These are phyloP conservation scores for Neoitamus cyanurus DNA, from an alignment of 2,888 invertebrate species.

Conservation along the genomic window DNA sequence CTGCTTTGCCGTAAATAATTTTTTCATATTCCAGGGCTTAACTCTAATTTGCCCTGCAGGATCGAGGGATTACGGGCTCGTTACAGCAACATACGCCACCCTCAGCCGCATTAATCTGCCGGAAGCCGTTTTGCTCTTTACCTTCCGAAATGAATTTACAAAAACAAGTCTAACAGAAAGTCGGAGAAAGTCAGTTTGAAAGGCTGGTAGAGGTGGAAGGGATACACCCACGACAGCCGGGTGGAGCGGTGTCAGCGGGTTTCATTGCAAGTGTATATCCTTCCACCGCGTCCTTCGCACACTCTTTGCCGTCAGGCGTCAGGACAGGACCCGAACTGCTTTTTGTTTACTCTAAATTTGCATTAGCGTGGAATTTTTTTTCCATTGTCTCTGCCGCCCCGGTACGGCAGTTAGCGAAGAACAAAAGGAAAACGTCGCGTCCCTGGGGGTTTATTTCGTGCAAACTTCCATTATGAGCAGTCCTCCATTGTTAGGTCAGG, in stretches of 20 bases:
- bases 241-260: background rate
- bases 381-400: background rate
- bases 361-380: background rate
- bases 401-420: background rate
- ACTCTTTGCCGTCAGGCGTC: too few relatives aligned
- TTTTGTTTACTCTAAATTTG: conserved; percentile 1
- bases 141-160: background rate
- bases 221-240: background rate
- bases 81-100: background rate
- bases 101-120: background rate
- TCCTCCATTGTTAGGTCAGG: conserved; percentile 13
- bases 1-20: background rate
- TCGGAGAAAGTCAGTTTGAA: background rate
- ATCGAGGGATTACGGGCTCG: background rate
- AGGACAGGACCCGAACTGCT: background rate
- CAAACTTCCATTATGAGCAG: conserved; percentile 9
- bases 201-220: background rate
- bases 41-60: background rate
- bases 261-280: background rate
- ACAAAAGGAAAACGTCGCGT: background rate
- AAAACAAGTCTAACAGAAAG: background rate
- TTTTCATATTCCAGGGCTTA: background rate
- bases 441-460: conserved; percentile 19
- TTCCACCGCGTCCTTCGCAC: background rate
- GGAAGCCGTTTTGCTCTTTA: background rate